Base-by-base conservation (phyloP, 2,113 vertebrate species). In the Willisornis vidua region DNA sequence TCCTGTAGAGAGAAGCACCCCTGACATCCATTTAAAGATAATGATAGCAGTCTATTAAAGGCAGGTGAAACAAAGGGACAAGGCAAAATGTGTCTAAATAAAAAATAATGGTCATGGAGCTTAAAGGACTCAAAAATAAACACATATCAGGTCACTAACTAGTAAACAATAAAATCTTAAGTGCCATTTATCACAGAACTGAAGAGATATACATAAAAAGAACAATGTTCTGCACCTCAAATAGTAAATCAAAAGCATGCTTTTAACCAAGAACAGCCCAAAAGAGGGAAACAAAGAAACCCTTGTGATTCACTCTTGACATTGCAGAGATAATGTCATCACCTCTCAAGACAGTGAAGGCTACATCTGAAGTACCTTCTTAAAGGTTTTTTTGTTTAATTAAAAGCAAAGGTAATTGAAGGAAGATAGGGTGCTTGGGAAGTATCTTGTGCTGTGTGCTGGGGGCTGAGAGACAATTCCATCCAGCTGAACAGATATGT, bases 11-110 rank as follows among this genome's bases (percentile, higher is more conserved):
- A 85, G 66, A 25, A 86, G 29, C 65, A 92, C 46, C 52, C 85
- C 67, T 87, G 86, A 93, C 87, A 96, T 94, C 87, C 85, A 35
- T 96, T 96, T 95, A 95, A 93, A 84, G 82, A 57, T 90, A 87
- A 95, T 95, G 85, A 67, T 31, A 86, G 75, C 43, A 80, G 73
- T 94, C 79, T 90, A 46, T 89, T 90, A 90, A 87, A 90, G 49
- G 41, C 61, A 75, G 49, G 65, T 81, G 62, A 94, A 84, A 90
- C 76, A 89, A 84, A 92, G 31, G 41, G 31, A 82, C 61, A 79
- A 75, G 61, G 23, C 28, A 89, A 88, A 82, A 85, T 54, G 49
- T 74, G 61, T 84, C 83, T 90, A 90, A 85, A 95, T 89, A 79
- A 94, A 95, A 96, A 92, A 49, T 84, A 90, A 68, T 68, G 35